These are phyloP conservation scores for Shinisaurus crocodilurus DNA, from an alignment of 2,113 vertebrate genomes.

Conservation along the genomic window DNA sequence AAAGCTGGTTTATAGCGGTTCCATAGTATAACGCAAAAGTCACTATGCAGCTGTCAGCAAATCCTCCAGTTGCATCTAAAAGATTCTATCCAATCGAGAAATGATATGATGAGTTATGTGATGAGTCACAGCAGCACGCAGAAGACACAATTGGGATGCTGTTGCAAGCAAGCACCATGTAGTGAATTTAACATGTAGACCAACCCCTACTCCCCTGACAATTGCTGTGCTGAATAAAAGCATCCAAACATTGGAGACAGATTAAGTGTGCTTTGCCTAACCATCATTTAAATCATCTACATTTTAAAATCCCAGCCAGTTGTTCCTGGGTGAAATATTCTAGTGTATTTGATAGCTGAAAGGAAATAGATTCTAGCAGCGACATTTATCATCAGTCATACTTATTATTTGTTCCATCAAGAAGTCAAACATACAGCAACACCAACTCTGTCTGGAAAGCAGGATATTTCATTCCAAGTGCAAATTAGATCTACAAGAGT, in stretches of 20 bases:
- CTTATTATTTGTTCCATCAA: conserved; percentile 43
- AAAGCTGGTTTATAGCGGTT: too few species aligned
- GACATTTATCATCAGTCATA: conserved; percentile 9
- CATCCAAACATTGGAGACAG: not conserved
- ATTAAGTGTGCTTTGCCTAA: not conserved
- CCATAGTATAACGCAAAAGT: not conserved
- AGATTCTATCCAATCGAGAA: not conserved
- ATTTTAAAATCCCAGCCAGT: not conserved
- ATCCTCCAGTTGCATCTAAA: not conserved
- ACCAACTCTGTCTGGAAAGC: not conserved
- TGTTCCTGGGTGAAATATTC: not conserved
- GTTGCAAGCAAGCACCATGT: not conserved
- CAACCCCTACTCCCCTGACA: not conserved
- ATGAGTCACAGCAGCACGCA: not conserved
- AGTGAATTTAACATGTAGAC: not conserved
- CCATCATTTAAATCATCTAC: not conserved
- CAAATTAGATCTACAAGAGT: not conserved
- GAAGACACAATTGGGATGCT: not conserved
- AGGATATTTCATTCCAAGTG: conserved; percentile 24
- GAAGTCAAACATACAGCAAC: conserved; percentile 9
- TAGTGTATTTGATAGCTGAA: conserved; percentile 10
- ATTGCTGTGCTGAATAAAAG: not conserved
- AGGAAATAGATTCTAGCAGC: not conserved
- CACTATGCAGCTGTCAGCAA: not conserved
- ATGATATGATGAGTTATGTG: not conserved